A percentile compares a stretch with the other conserved stretches of the same genome.
Conservation (phyloP, 2,888 invertebrate species). For the Ormyrus thymus region DNA sequence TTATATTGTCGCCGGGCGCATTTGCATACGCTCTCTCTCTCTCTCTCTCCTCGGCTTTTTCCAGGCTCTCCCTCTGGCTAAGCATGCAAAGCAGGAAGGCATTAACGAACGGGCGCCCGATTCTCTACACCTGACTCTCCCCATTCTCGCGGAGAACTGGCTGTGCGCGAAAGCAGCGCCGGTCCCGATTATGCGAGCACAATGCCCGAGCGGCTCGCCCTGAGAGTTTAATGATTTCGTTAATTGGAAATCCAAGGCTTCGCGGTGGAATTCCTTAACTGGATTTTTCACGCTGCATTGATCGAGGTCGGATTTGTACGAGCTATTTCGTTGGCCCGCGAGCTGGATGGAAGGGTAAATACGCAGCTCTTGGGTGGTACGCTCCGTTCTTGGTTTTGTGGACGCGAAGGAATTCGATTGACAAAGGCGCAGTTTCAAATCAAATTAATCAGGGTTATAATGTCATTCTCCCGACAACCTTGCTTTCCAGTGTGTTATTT, state of each 20-base stretch:
- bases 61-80: neutral
- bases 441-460: too few relatives aligned
- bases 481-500: too few relatives aligned
- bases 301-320: neutral
- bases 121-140: slow-evolving; percentile 52
- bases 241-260: slow-evolving; percentile 49
- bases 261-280: slow-evolving; percentile 48
- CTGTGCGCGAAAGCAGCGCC: neutral
- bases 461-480: too few relatives aligned
- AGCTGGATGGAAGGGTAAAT: too few relatives aligned
- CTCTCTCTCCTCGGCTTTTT: neutral
- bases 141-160: slow-evolving; percentile 9
- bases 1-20: slow-evolving; percentile 59
- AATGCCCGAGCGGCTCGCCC: slow-evolving; percentile 27
- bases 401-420: too few relatives aligned
- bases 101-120: slow-evolving; percentile 45
- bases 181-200: slow-evolving; percentile 19
- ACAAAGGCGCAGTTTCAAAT: too few relatives aligned
- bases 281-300: slow-evolving; percentile 52
- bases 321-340: neutral
- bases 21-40: slow-evolving; percentile 65
- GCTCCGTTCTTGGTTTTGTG: too few relatives aligned
- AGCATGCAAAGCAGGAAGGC: slow-evolving; percentile 1
- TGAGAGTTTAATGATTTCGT: slow-evolving; percentile 44
- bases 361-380: too few relatives aligned